phyloP scores from a whole-genome alignment of 1,140 invertebrate genomes.

The Argopecten irradians region DNA sequence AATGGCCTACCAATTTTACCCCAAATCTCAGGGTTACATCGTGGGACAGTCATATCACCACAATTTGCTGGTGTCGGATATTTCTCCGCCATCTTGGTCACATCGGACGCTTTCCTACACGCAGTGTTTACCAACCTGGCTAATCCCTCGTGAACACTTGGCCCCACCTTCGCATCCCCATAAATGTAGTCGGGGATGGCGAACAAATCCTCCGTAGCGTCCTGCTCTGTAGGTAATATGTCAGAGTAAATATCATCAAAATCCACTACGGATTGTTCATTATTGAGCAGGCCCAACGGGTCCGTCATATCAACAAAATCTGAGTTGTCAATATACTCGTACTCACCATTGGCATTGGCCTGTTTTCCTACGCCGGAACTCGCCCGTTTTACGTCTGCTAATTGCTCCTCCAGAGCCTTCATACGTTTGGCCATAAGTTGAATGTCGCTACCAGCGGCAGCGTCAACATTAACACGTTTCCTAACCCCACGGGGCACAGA shows the following conservation, averaged over 20 bases:
- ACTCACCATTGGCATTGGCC: too few relatives aligned
- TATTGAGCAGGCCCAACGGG: too few relatives aligned
- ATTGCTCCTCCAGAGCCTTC: too few relatives aligned
- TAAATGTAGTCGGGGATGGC: not conserved
- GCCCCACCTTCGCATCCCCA: not conserved
- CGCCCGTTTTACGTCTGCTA: too few relatives aligned
- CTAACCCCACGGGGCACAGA: too few relatives aligned
- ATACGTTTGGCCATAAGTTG: too few relatives aligned
- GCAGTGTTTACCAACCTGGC: not conserved
- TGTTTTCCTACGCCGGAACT: too few relatives aligned
- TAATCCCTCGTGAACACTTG: not conserved
- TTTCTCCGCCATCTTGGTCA: not conserved
- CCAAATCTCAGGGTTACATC: not conserved
- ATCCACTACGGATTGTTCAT: too few relatives aligned
- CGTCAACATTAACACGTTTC: too few relatives aligned
- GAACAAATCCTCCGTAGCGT: not conserved
- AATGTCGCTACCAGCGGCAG: too few relatives aligned
- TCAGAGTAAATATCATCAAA: not conserved
- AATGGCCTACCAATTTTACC: not conserved
- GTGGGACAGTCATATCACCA: not conserved
- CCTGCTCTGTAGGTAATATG: not conserved
- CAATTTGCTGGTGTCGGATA: not conserved
- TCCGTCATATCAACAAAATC: too few relatives aligned
- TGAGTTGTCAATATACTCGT: too few relatives aligned
- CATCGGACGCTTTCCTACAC: not conserved